These are phyloP conservation scores for Cotesia congregata DNA, from an alignment of 2,888 invertebrate genomes.

Conservation along the genomic window DNA sequence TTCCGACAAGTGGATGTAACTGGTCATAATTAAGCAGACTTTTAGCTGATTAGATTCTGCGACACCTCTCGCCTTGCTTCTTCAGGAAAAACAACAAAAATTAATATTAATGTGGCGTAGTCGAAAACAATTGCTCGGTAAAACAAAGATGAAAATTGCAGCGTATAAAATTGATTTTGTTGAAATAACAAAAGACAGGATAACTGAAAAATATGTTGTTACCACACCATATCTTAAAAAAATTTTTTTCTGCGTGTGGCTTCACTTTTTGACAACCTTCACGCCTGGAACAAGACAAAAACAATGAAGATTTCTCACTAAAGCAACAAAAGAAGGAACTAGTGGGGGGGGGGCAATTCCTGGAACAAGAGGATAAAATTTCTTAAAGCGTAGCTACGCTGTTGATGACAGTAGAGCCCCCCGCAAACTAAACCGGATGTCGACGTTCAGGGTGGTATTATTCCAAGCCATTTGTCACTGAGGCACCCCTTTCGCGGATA, in stretches of 20 bases:
- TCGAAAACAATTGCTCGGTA: not conserved
- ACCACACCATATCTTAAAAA: too few relatives aligned
- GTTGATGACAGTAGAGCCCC: not conserved
- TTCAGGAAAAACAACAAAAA: not conserved
- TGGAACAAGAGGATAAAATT: conserved; percentile 22
- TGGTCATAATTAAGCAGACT: conserved; percentile 70
- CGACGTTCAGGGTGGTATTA: conserved; percentile 63
- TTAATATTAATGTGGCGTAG: not conserved
- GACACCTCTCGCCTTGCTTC: conserved; percentile 21
- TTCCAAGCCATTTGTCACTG: conserved; percentile 70
- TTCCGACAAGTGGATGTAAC: conserved; percentile 46
- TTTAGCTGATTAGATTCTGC: conserved; percentile 69
- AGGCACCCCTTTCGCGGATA: conserved; percentile 63
- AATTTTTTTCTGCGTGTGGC: too few relatives aligned
- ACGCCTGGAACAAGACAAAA: not conserved
- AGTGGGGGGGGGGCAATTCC: not conserved
- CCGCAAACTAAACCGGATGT: conserved; percentile 36
- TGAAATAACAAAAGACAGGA: too few relatives aligned
- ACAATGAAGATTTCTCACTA: not conserved
- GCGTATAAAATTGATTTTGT: too few relatives aligned
- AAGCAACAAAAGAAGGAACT: too few relatives aligned
- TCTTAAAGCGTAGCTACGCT: not conserved
- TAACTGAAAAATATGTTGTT: too few relatives aligned
- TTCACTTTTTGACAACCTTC: not conserved
- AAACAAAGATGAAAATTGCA: not conserved